Conservation (phyloP, 2,113 vertebrate species). For the Urocitellus parryii region DNA sequence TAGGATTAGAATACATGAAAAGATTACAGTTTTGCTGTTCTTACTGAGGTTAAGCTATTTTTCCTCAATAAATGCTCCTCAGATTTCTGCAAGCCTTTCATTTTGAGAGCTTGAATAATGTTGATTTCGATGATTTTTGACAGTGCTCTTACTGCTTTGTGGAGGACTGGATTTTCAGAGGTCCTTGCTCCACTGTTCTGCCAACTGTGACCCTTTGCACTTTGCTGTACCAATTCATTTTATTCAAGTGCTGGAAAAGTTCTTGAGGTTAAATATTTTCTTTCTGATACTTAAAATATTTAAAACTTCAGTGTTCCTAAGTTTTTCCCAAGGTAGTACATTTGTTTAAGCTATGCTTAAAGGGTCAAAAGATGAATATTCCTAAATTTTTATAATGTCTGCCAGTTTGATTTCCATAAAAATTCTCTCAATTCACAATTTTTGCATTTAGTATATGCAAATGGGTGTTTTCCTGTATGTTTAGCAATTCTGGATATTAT, state of each 20-base stretch:
- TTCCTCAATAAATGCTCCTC: neutral
- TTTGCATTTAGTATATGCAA: neutral
- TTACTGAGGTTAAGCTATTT: neutral
- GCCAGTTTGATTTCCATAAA: neutral
- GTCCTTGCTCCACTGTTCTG: neutral
- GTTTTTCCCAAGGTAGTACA: neutral
- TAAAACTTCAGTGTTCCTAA: neutral
- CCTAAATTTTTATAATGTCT: neutral
- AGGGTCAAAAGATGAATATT: neutral
- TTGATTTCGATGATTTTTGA: neutral
- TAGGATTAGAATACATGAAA: conserved; percentile 1
- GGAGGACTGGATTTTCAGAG: neutral
- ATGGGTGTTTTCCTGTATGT: neutral
- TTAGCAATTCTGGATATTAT: neutral
- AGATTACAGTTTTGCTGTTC: neutral
- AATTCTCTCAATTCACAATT: neutral
- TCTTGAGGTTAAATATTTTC: neutral
- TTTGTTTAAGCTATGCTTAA: neutral
- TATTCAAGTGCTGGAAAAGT: neutral
- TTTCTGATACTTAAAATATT: neutral
- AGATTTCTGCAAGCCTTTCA: neutral
- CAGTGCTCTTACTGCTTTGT: neutral
- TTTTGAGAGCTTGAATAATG: neutral
- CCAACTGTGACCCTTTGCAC: neutral
- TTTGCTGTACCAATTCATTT: conserved; percentile 19